Conservation (phyloP, 2,888 invertebrate genomes). For the Ormyrus nitidulus region DNA sequence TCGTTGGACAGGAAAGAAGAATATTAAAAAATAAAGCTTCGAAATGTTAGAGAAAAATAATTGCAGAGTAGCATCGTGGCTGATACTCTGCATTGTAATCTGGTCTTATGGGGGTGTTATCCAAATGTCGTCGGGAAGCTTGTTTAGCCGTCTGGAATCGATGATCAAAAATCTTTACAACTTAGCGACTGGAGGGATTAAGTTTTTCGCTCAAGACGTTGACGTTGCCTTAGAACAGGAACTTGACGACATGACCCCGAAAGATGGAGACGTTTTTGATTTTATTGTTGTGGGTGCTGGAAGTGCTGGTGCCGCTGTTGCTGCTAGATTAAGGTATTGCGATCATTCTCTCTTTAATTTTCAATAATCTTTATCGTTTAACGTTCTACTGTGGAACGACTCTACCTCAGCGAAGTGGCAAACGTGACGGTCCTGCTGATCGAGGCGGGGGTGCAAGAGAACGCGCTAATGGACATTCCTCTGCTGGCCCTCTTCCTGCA, state of each 20-base stretch:
- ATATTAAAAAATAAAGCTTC: no score
- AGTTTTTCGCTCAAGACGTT: not conserved
- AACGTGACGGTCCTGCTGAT: constrained; percentile 83
- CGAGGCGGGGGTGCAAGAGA: constrained; percentile 84
- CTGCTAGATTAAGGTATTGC: constrained; percentile 36
- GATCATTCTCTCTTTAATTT: no score
- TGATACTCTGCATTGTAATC: not conserved
- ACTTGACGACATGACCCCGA: constrained; percentile 22
- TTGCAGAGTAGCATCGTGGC: not conserved
- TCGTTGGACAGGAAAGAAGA: no score
- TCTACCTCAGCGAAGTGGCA: constrained; percentile 78
- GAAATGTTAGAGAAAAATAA: no score
- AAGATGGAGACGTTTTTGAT: constrained; percentile 6
- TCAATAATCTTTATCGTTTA: no score
- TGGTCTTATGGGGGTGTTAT: constrained; percentile 1
- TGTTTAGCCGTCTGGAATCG: not conserved
- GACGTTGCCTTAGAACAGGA: not conserved
- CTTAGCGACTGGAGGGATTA: not conserved
- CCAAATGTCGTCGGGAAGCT: not conserved
- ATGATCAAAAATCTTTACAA: constrained; percentile 4
- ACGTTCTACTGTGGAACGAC: not conserved
- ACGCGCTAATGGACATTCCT: constrained; percentile 85
- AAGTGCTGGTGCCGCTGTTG: constrained; percentile 78
- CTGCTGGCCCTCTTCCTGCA: constrained; percentile 84
- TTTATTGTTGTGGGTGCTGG: constrained; percentile 81